Evolutionary conservation across 2,888 invertebrate species (phyloP).

Genomic region (Brenthis hecate): DNA sequence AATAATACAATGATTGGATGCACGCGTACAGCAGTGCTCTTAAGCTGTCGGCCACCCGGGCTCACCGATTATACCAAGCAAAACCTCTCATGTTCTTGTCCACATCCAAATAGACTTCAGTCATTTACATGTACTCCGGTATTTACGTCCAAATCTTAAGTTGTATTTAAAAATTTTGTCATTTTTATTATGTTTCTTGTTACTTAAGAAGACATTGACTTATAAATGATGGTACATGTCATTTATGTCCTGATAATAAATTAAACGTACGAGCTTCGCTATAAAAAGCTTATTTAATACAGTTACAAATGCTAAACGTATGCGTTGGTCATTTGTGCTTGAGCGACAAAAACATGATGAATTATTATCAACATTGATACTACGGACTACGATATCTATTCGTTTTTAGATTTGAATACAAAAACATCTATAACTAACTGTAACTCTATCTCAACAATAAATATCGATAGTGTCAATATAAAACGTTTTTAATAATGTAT

Average conservation of each 20-base stretch:
- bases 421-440: slow-evolving; percentile 13
- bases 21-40: slow-evolving; percentile 50
- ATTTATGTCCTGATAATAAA: slow-evolving; percentile 45
- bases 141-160: slow-evolving; percentile 16
- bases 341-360: slow-evolving; percentile 72
- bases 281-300: slow-evolving; percentile 56
- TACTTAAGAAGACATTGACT: slow-evolving; percentile 45
- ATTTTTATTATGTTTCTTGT: slow-evolving; percentile 27
- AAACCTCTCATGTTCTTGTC: slow-evolving; percentile 42
- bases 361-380: slow-evolving; percentile 63
- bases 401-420: slow-evolving; percentile 19
- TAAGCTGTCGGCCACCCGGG: slow-evolving; percentile 56
- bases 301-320: slow-evolving; percentile 59
- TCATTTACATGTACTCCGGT: slow-evolving; percentile 16
- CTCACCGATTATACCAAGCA: slow-evolving; percentile 41
- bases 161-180: neutral
- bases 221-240: slow-evolving; percentile 42
- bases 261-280: slow-evolving; percentile 36
- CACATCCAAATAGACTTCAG: slow-evolving; percentile 34
- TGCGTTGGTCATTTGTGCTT: slow-evolving; percentile 52
- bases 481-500: neutral
- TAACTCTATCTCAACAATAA: neutral
- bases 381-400: slow-evolving; percentile 57
- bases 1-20: slow-evolving; percentile 54
- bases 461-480: slow-evolving; percentile 3